These are phyloP conservation scores for Artibeus jamaicensis DNA, from an alignment of 2,797 vertebrate species.

Conservation along the genomic window DNA sequence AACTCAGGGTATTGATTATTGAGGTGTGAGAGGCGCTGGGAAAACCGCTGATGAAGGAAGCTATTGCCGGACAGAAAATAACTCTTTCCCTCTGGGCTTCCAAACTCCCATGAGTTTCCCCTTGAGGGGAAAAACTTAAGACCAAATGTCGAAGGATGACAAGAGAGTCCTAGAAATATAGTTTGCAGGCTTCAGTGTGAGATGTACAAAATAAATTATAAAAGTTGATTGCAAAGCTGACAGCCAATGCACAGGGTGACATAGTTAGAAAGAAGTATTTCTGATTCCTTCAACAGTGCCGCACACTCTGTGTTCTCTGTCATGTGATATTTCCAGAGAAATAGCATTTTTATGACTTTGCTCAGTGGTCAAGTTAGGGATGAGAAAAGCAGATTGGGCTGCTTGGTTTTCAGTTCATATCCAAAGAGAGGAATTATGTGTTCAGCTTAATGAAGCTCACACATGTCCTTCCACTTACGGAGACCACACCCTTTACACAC, in stretches of 20 bases:
- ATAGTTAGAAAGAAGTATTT: not conserved
- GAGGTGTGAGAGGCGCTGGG: not conserved
- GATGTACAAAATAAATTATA: not conserved
- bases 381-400: not conserved
- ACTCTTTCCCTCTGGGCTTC: not conserved
- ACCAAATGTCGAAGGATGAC: not conserved
- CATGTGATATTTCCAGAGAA: not conserved
- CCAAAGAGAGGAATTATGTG: not conserved
- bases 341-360: not conserved
- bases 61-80: not conserved
- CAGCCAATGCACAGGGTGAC: not conserved
- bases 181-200: not conserved
- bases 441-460: not conserved
- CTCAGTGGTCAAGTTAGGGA: not conserved
- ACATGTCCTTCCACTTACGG: not conserved
- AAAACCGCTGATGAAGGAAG: not conserved
- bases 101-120: not conserved
- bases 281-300: not conserved
- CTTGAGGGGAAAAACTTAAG: not conserved
- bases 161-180: not conserved
- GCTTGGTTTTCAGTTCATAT: not conserved
- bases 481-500: too few relatives aligned
- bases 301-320: not conserved
- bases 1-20: not conserved
- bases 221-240: not conserved